Evolutionary conservation across 2,888 invertebrate species (phyloP).

Genomic region (Microchrysa polita): DNA sequence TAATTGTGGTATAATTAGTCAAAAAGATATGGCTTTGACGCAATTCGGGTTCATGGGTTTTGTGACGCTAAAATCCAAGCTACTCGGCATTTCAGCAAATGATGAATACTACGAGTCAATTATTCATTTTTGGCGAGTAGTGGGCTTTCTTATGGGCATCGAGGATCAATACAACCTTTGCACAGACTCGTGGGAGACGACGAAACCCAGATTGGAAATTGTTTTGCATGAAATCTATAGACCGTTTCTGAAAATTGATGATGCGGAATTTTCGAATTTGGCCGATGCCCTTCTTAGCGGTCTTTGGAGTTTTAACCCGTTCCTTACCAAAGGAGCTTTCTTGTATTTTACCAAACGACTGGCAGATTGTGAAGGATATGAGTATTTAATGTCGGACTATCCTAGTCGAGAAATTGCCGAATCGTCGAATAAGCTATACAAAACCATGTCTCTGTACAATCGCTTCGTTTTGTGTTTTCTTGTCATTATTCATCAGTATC

Average conservation of each 20-base stretch:
- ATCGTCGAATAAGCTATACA: slow-evolving; percentile 63
- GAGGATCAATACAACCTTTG: slow-evolving; percentile 83
- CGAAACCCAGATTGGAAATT: slow-evolving; percentile 66
- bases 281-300: slow-evolving; percentile 73
- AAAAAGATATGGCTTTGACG: slow-evolving; percentile 85
- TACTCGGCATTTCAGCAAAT: slow-evolving; percentile 72
- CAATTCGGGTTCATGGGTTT: slow-evolving; percentile 89
- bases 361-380: slow-evolving; percentile 69
- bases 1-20: slow-evolving; percentile 71
- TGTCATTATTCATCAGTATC: slow-evolving; percentile 58
- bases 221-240: slow-evolving; percentile 70
- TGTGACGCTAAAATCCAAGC: slow-evolving; percentile 70
- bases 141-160: slow-evolving; percentile 84
- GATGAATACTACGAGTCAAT: slow-evolving; percentile 76
- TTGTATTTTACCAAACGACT: slow-evolving; percentile 69
- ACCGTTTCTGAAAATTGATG: slow-evolving; percentile 70
- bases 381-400: slow-evolving; percentile 63
- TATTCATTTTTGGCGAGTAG: slow-evolving; percentile 84
- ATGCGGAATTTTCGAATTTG: slow-evolving; percentile 73
- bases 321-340: slow-evolving; percentile 69
- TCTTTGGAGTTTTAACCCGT: slow-evolving; percentile 74
- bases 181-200: slow-evolving; percentile 70
- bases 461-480: slow-evolving; percentile 59
- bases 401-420: slow-evolving; percentile 54
- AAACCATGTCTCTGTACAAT: slow-evolving; percentile 66